phyloP scores from a whole-genome alignment of 2,113 vertebrate genomes.

The Hippoglossus stenolepis region DNA sequence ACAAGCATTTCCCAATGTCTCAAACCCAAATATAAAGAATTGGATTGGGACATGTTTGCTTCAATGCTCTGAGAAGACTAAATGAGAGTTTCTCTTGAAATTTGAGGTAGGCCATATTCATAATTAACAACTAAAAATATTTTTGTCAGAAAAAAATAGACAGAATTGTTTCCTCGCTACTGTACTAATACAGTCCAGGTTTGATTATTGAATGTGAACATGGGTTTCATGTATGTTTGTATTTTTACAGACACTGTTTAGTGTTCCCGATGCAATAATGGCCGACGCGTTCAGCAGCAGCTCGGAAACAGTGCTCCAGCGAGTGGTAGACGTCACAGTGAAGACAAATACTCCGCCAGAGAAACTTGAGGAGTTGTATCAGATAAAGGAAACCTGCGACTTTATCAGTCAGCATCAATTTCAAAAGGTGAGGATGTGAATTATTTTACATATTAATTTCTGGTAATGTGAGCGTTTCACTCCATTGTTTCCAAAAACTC shows the following conservation, averaged over 20 bases:
- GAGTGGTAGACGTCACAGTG: constrained; percentile 48
- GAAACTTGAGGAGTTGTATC: constrained; percentile 70
- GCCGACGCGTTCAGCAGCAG: constrained; percentile 79
- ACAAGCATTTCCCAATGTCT: no score
- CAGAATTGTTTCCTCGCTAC: no score
- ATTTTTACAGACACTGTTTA: constrained; percentile 8
- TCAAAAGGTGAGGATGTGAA: constrained; percentile 62
- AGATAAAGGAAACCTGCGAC: constrained; percentile 75
- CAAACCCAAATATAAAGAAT: no score
- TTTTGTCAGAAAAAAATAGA: no score
- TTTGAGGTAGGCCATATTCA: no score
- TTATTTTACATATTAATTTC: background rate
- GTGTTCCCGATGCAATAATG: constrained; percentile 49
- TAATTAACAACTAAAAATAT: no score
- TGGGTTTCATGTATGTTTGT: background rate
- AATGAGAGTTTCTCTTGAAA: no score
- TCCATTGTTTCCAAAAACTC: background rate
- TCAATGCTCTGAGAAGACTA: no score
- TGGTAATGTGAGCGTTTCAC: background rate
- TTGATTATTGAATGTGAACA: no score
- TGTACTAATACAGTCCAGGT: no score
- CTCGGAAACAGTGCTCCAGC: constrained; percentile 77
- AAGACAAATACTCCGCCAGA: constrained; percentile 29
- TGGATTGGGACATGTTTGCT: no score
- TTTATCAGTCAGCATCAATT: constrained; percentile 74